phyloP scores from a whole-genome alignment of 2,888 invertebrate species.

The Cryptosula pallasiana region DNA sequence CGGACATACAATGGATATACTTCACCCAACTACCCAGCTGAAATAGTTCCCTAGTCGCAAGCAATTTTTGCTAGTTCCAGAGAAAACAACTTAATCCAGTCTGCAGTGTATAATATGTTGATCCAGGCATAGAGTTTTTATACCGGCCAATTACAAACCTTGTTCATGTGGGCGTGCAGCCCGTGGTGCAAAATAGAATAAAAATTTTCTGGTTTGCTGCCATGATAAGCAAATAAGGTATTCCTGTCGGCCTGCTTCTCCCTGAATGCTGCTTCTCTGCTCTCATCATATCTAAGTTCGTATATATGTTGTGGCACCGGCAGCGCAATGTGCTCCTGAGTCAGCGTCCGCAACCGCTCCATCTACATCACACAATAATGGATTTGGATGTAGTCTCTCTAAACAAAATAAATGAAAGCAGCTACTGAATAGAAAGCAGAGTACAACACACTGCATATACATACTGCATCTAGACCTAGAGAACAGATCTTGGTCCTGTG shows the following conservation, averaged over 20 bases:
- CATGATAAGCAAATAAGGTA: slow-evolving; percentile 70
- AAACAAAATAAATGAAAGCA: no score
- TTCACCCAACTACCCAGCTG: no score
- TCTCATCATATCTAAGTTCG: slow-evolving; percentile 36
- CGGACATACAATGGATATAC: no score
- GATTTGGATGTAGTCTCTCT: no score
- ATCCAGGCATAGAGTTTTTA: no score
- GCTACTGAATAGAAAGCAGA: not conserved
- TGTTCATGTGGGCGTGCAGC: slow-evolving; percentile 67
- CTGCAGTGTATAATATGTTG: no score
- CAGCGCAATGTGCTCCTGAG: slow-evolving; percentile 16
- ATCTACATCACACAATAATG: no score
- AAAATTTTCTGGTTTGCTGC: slow-evolving; percentile 74
- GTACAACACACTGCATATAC: no score
- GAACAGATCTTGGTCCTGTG: not conserved
- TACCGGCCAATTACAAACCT: slow-evolving; percentile 53
- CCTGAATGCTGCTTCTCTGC: slow-evolving; percentile 35
- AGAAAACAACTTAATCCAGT: no score
- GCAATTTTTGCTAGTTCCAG: no score
- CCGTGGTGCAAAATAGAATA: slow-evolving; percentile 75
- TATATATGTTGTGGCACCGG: slow-evolving; percentile 38
- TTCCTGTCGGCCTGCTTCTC: slow-evolving; percentile 44
- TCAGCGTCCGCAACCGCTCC: not conserved
- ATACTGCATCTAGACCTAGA: no score
- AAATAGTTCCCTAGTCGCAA: no score